These are phyloP conservation scores for Eupithecia exiguata DNA, from an alignment of 2,888 invertebrate species.

Conservation along the genomic window DNA sequence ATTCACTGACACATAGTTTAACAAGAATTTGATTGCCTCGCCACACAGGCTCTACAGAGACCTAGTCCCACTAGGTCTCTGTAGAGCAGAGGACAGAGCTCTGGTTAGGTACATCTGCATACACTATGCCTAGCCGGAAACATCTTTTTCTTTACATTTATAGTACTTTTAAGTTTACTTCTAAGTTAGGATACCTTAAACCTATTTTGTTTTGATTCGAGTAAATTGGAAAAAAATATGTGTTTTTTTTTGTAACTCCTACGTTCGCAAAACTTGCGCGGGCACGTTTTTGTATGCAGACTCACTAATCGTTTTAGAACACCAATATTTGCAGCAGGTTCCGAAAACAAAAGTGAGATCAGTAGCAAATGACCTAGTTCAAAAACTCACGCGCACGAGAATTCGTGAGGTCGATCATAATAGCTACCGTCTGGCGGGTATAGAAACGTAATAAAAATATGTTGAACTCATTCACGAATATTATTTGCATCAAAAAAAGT, in stretches of 20 bases:
- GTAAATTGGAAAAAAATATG: too few relatives aligned
- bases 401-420: conserved; percentile 40
- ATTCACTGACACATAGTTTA: not conserved
- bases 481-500: not conserved
- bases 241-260: too few relatives aligned
- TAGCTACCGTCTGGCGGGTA: not conserved
- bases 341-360: conserved; percentile 40
- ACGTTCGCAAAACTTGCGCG: not conserved
- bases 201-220: too few relatives aligned
- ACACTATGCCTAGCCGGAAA: too few relatives aligned
- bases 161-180: too few relatives aligned
- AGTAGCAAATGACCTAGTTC: conserved; percentile 52
- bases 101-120: too few relatives aligned
- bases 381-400: conserved; percentile 47
- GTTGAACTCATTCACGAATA: not conserved
- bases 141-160: too few relatives aligned
- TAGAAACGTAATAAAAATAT: not conserved
- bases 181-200: too few relatives aligned
- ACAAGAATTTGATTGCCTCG: not conserved
- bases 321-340: not conserved
- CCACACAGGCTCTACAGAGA: too few relatives aligned
- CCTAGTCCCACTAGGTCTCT: too few relatives aligned
- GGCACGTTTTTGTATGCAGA: not conserved
- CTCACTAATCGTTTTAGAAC: not conserved
- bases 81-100: too few relatives aligned